Evolutionary conservation across 2,797 vertebrate species (phyloP), one percentile per base, ranked within the genome.

Genomic region (Phoxinus dragarum): DNA sequence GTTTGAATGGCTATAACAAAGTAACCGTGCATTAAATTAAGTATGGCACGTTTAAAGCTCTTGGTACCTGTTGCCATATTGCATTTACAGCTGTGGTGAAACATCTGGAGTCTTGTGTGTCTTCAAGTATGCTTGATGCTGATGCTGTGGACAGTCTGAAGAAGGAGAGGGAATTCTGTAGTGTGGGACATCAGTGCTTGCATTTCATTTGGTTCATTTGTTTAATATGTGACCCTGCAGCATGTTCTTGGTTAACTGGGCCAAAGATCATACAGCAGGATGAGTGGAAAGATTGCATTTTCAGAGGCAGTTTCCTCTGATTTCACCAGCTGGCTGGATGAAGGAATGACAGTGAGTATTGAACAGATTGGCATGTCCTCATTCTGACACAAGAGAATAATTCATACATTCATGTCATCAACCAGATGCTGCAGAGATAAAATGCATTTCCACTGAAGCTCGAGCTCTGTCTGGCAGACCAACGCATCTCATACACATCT

Each of bases 1-100:
- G 89, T 93, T 94, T 92, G 91, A 93, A 93, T 80, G 91, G 92
- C 91, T 90, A 93, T 92, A 93, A 94, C 91, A 92, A 92, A 94
- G 91, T 92, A 94, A 92, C 89, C 89, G 84, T 90, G 91, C 89
- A 93, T 93, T 93, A 94, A 91, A 93, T 92, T 5, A 72, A 89
- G 86, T 90, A 88, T 91, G 92, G 93, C 92, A 90, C 92, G 91
- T 94, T n/a, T 92, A 90, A 94, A 88, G 90, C 90, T 92, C 93
- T 89, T 93, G 92, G 92, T 88, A 89, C 90, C 86, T 71, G 80
- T 77, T 87, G 86, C 80, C 85, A 61, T 78, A 81, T 78, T 80
- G 84, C 81, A 56, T 86, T 86, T 91, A 89, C 93, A 95, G 94
- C 92, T 95, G 94, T 59, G 76, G 76, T 80, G 85, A 81, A 94